Percentiles rank a stretch among this genome's conserved stretches.
Conservation (phyloP, 2,888 invertebrate species). For the Tenodera sinensis region DNA sequence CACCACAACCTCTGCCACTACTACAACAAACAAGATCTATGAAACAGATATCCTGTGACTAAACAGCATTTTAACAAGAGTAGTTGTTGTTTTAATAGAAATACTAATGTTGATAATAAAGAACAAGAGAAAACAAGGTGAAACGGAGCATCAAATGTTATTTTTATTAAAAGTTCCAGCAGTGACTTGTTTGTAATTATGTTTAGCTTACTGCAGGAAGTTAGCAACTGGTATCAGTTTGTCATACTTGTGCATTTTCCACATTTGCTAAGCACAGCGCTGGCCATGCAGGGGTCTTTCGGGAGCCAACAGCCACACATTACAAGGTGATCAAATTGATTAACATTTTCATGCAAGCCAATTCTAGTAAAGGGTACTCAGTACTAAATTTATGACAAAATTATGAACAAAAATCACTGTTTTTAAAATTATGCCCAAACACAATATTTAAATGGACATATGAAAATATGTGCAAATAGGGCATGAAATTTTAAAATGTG, state of each 20-base stretch:
- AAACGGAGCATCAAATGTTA: neutral
- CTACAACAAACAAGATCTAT: slow-evolving; percentile 77
- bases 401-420: too few relatives aligned
- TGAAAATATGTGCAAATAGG: too few relatives aligned
- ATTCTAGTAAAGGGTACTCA: too few relatives aligned
- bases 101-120: slow-evolving; percentile 16
- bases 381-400: too few relatives aligned
- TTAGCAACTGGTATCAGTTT: neutral
- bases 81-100: slow-evolving; percentile 9
- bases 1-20: slow-evolving; percentile 36
- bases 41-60: slow-evolving; percentile 93
- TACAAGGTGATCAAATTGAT: too few relatives aligned
- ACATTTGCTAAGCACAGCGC: neutral
- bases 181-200: neutral
- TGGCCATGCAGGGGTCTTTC: too few relatives aligned
- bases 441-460: too few relatives aligned
- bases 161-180: neutral
- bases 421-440: too few relatives aligned
- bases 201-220: neutral
- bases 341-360: too few relatives aligned
- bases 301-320: too few relatives aligned
- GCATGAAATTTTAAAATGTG: too few relatives aligned
- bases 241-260: neutral
- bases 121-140: neutral
- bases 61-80: slow-evolving; percentile 18